These are phyloP conservation scores for Uloborus diversus DNA, from an alignment of 1,140 invertebrate species.

Conservation along the genomic window DNA sequence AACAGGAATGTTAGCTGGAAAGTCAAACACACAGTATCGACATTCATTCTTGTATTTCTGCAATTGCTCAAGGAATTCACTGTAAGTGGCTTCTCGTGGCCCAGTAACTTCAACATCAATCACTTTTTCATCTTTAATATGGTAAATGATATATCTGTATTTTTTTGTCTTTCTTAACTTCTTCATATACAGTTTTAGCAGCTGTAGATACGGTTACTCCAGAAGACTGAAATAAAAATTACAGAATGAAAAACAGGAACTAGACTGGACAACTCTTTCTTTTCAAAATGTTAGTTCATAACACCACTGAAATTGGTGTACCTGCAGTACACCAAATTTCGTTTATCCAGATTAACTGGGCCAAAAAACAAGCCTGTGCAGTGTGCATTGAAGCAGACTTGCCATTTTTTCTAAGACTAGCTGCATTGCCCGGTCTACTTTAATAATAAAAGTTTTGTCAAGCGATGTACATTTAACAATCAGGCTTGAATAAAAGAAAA, in stretches of 20 bases:
- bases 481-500: no score
- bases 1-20: constrained; percentile 66
- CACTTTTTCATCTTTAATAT: constrained; percentile 90
- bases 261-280: not conserved
- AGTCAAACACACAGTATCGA: constrained; percentile 89
- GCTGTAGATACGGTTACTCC: constrained; percentile 94
- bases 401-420: no score
- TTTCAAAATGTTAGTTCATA: no score
- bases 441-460: no score
- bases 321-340: no score
- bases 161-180: constrained; percentile 98
- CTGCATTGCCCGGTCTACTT: no score
- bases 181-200: constrained; percentile 94
- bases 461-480: no score
- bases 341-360: no score
- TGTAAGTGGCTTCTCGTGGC: constrained; percentile 84
- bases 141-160: constrained; percentile 94
- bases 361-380: no score
- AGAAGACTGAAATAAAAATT: constrained; percentile 76
- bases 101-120: constrained; percentile 65
- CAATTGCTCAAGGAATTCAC: constrained; percentile 88
- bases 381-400: no score
- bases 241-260: not conserved
- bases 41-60: constrained; percentile 85
- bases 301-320: no score